Percentiles rank a stretch among this genome's conserved stretches.
Conservation (phyloP, 2,113 vertebrate genomes). For the Alouatta palliata region DNA sequence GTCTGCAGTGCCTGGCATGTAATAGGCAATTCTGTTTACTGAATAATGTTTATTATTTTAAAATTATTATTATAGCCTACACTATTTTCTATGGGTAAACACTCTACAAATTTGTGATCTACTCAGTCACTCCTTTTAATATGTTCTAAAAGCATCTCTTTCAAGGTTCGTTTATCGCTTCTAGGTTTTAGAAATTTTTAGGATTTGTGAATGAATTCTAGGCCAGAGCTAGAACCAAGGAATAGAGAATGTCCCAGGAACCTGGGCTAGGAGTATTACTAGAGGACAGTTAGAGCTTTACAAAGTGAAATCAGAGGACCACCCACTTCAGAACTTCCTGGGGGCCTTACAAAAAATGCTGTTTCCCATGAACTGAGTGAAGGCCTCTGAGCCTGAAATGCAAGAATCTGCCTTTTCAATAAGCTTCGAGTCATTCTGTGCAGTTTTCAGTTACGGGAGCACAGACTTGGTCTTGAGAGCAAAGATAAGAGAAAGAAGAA, state of each 20-base stretch:
- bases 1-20: background rate
- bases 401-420: background rate
- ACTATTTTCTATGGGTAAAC: background rate
- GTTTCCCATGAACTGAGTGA: background rate
- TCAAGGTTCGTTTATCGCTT: background rate
- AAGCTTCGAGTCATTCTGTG: background rate
- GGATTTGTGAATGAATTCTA: background rate
- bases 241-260: background rate
- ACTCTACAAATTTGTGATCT: background rate
- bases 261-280: rapidly evolving
- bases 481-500: background rate
- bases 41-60: background rate
- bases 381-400: background rate
- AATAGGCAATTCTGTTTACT: background rate
- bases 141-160: background rate
- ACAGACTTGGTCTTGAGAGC: background rate
- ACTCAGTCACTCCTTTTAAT: background rate
- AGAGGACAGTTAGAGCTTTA: background rate
- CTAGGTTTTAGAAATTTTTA: background rate
- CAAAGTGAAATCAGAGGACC: background rate
- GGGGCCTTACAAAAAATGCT: background rate
- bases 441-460: background rate
- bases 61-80: background rate
- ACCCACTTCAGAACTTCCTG: background rate
- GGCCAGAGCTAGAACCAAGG: background rate